These are phyloP conservation scores for Mesaphorura yosii DNA, from an alignment of 1,140 invertebrate species.

Conservation along the genomic window DNA sequence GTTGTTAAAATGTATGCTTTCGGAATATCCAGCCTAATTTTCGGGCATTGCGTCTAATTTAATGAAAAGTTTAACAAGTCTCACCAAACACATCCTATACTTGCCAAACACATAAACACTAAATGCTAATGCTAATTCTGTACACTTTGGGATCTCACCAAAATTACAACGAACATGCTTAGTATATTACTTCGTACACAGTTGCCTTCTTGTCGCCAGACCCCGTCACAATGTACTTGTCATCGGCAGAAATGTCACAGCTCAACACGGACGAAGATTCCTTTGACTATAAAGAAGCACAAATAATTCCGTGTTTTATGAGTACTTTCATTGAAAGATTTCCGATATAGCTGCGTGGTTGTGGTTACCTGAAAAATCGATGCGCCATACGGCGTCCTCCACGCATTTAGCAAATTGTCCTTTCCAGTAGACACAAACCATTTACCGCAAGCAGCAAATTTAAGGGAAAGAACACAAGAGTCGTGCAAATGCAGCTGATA, in stretches of 20 bases:
- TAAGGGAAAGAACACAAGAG: constrained; percentile 90
- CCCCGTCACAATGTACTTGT: constrained; percentile 60
- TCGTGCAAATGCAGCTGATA: constrained; percentile 96
- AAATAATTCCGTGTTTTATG: background rate
- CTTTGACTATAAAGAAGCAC: constrained; percentile 66
- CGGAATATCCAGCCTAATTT: too few relatives aligned
- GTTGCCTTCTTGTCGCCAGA: constrained; percentile 58
- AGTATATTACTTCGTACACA: constrained; percentile 56
- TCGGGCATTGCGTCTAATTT: too few relatives aligned
- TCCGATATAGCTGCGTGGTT: too few relatives aligned
- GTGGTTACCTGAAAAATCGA: constrained; percentile 98
- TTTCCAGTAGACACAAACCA: constrained; percentile 99
- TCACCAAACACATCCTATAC: too few relatives aligned
- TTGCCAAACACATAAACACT: too few relatives aligned
- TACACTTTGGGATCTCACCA: too few relatives aligned
- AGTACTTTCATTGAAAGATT: constrained; percentile 56
- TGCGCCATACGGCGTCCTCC: constrained; percentile 95
- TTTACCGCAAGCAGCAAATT: constrained; percentile 93
- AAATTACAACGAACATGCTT: too few relatives aligned
- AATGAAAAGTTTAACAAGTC: too few relatives aligned
- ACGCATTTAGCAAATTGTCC: constrained; percentile 94
- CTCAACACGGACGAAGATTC: constrained; percentile 96
- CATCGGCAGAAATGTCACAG: constrained; percentile 85
- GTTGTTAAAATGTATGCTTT: too few relatives aligned
- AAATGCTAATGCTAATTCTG: too few relatives aligned